Base-by-base conservation (phyloP, 2,113 vertebrate species). In the Coptodon rendalli region DNA sequence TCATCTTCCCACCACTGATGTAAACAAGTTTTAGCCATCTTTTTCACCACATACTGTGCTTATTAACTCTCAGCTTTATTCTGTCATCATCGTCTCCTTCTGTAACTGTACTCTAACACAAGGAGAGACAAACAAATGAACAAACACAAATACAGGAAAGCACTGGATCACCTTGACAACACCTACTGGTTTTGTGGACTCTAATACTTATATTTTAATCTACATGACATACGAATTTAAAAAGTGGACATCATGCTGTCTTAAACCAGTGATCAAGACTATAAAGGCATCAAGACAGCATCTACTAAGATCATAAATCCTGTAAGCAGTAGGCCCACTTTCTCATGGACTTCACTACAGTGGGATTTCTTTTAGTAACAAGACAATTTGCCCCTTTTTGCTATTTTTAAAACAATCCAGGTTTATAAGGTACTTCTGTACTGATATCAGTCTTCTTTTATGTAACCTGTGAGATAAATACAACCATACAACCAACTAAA, bases 1-100 rank as follows among this genome's bases (percentile, higher is more conserved):
- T 95, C 82, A 94, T 93, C 89, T 82, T 93, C 86, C 80, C 71
- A 82, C 87, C 10, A 66, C 84, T 29, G 71, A 79, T 81, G 84
- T 85, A 91, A 92, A 93, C 89, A 92, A 29, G 48, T 82, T 84
- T 63, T 59, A 91, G 81, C 59, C 91, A 87, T 91, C 52, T 66
- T 89, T 87, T 91, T 95, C 88, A 94, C 87, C 88, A 86, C 40
- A 19, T 29, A 17, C 85, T 84, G 45, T 11, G 53, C 81, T 86
- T 87, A 89, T 91, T 90, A 94, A 85, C 68, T 27, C 66, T 66
- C 38, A 12, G 12, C 61, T 56, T 87, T 88, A 34, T 82, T 80
- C 54, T 83, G 12, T 45, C 38, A 78, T 34, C 57, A 53, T 87
- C 50, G 6, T 9, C 29, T 89, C 9, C 7, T 29, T 73, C 45